phyloP scores from a whole-genome alignment of 2,113 vertebrate genomes.

The Marmota flaviventris region DNA sequence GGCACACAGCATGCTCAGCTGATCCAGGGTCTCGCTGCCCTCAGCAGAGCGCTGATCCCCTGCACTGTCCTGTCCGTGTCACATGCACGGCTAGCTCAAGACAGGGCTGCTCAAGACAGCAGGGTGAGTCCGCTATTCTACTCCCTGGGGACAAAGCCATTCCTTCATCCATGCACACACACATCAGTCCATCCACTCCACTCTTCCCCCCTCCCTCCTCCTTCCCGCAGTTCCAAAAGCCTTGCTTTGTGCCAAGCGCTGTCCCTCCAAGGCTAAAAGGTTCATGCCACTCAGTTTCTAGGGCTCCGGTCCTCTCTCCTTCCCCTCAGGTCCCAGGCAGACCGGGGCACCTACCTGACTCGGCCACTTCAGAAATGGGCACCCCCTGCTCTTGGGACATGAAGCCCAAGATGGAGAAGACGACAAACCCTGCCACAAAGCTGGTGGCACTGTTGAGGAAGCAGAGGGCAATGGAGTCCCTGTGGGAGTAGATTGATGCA shows the following conservation, averaged over 20 bases:
- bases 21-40: fast-evolving
- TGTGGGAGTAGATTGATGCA: constrained; percentile 67
- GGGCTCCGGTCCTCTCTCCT: not conserved
- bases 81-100: too few species aligned
- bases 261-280: not conserved
- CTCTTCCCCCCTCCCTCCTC: fast-evolving
- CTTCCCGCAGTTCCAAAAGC: not conserved
- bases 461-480: constrained; percentile 95
- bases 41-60: not conserved
- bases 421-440: constrained; percentile 96
- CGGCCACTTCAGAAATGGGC: constrained; percentile 95
- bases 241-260: not conserved
- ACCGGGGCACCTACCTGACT: constrained; percentile 91
- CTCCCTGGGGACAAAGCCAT: not conserved
- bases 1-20: constrained; percentile 32
- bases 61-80: too few species aligned
- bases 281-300: not conserved
- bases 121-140: not conserved
- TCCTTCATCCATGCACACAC: too few species aligned
- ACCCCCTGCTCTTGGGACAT: constrained; percentile 97
- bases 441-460: constrained; percentile 97
- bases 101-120: not conserved
- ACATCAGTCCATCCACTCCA: fast-evolving
- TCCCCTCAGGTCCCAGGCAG: not conserved
- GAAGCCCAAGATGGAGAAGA: constrained; percentile 98